A percentile compares a stretch with the other conserved stretches of the same genome.
These are phyloP conservation scores for Tragelaphus buxtoni DNA, from an alignment of 2,113 vertebrate genomes.

Conservation along the genomic window DNA sequence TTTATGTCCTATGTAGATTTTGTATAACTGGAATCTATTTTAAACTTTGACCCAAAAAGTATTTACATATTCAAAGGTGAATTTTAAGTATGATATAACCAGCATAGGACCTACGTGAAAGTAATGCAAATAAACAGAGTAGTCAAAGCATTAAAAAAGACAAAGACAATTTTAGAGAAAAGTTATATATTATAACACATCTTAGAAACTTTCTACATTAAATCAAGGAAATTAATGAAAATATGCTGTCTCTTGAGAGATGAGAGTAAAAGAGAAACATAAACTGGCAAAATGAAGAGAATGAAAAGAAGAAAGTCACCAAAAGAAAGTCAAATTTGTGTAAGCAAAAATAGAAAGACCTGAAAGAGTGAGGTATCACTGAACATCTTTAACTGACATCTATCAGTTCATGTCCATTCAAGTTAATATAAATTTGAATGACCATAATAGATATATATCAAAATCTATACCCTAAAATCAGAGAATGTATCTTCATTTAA, in stretches of 20 bases:
- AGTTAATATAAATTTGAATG: slow-evolving; percentile 18
- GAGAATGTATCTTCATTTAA: neutral
- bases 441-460: neutral
- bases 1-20: neutral
- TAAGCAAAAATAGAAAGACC: neutral
- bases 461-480: neutral
- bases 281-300: neutral
- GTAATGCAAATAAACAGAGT: neutral
- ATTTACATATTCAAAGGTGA: neutral
- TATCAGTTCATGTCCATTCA: neutral
- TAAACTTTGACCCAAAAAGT: neutral
- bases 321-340: neutral
- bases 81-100: neutral
- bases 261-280: neutral
- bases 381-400: neutral
- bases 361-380: neutral
- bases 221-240: neutral
- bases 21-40: neutral
- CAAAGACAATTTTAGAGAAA: neutral
- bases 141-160: neutral
- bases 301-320: neutral
- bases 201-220: neutral
- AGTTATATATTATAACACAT: neutral
- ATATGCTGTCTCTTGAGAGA: neutral
- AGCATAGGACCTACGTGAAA: neutral